Percentiles rank a stretch among this genome's conserved stretches.
Evolutionary conservation across 2,113 vertebrate species (phyloP).

Genomic region (Smithornis capensis): DNA sequence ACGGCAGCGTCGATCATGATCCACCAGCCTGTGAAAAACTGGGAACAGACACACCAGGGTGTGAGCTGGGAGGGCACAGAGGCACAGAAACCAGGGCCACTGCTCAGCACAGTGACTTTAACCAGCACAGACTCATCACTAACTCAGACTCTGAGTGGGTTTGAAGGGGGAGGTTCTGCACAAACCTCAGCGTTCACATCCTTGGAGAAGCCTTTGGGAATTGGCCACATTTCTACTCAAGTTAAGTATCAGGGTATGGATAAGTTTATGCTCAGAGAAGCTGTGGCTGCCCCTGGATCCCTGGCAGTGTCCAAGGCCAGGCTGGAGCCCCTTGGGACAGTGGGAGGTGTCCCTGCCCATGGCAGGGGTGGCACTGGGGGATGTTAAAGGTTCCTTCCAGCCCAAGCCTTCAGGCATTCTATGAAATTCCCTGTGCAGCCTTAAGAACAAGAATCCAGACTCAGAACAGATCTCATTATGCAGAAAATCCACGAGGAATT

Average conservation of each 20-base stretch:
- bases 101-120: no score
- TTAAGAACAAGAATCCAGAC: neutral
- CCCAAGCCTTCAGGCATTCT: neutral
- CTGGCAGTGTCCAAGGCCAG: neutral
- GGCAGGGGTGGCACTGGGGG: accelerated
- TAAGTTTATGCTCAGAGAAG: neutral
- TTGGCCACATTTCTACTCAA: neutral
- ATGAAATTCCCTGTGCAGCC: neutral
- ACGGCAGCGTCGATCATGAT: constrained; percentile 92
- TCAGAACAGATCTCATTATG: neutral
- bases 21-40: constrained; percentile 97
- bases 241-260: neutral
- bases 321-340: neutral
- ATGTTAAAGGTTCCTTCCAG: accelerated
- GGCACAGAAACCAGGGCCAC: neutral
- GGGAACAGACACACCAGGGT: neutral
- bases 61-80: neutral
- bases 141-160: neutral
- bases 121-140: neutral
- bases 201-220: neutral
- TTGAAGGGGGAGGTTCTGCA: neutral
- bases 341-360: neutral
- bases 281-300: neutral
- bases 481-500: neutral
- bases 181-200: accelerated